phyloP scores from a whole-genome alignment of 2,888 invertebrate genomes.

The Acanthosepion pharaonis region DNA sequence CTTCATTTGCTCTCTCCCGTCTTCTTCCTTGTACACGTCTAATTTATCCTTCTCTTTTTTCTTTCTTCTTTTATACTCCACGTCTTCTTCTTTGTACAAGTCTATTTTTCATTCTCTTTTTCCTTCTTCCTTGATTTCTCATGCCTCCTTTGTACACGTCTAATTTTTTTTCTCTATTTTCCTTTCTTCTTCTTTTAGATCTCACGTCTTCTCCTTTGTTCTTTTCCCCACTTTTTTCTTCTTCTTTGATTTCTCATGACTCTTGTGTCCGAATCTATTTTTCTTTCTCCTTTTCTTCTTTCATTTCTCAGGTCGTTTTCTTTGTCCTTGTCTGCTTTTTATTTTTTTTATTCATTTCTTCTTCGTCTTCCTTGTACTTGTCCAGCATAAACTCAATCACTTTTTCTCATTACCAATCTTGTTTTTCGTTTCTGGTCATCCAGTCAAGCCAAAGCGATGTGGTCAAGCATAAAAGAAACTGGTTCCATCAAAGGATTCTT shows the following conservation, averaged over 20 bases:
- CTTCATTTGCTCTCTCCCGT: neutral
- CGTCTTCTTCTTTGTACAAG: neutral
- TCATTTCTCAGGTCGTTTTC: no score
- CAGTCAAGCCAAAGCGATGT: neutral
- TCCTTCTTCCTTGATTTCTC: neutral
- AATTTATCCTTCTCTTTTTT: neutral
- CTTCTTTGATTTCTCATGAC: no score
- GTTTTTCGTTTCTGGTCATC: neutral
- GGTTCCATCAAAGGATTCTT: neutral
- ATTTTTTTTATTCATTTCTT: no score
- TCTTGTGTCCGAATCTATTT: no score
- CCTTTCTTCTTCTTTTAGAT: no score
- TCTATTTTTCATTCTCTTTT: neutral
- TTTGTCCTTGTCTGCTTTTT: no score
- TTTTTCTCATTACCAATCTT: no score
- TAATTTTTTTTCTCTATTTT: neutral
- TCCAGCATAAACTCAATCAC: no score
- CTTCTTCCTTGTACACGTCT: neutral
- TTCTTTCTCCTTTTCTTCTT: no score
- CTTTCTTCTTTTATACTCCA: neutral
- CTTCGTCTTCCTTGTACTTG: no score
- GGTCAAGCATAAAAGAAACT: neutral
- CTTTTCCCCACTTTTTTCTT: no score
- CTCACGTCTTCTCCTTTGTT: neutral
- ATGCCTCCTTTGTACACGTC: neutral